A percentile compares a stretch with the other conserved stretches of the same genome.
Evolutionary conservation across 2,888 invertebrate species (phyloP).

Genomic region (Empis livida): DNA sequence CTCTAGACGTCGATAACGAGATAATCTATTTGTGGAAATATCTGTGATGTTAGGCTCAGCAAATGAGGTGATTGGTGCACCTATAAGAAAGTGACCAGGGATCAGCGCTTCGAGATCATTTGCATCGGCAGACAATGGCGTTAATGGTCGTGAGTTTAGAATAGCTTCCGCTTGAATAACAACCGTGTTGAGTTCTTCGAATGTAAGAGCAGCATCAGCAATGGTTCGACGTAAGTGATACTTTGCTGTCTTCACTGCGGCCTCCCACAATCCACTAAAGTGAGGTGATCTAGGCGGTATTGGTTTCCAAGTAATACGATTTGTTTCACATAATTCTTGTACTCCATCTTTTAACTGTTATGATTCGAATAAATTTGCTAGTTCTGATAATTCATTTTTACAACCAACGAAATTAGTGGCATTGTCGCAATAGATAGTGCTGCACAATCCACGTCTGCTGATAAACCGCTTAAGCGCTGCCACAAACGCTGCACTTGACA

Average conservation of each 20-base stretch:
- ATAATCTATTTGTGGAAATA: not conserved
- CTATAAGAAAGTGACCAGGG: not conserved
- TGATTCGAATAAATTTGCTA: not conserved
- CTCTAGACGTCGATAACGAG: not conserved
- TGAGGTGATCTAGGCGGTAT: constrained; percentile 11
- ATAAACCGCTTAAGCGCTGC: constrained; percentile 5
- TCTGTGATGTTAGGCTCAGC: not conserved
- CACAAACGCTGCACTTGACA: not conserved
- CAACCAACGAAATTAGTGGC: constrained; percentile 10
- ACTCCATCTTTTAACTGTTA: no score
- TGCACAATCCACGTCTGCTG: constrained; percentile 3
- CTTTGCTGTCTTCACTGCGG: constrained; percentile 14
- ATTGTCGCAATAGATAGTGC: constrained; percentile 7
- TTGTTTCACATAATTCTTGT: not conserved
- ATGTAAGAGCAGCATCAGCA: constrained; percentile 7
- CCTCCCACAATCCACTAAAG: constrained; percentile 13
- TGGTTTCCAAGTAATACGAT: constrained; percentile 8
- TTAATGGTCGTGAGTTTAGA: constrained; percentile 15
- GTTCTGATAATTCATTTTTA: not conserved
- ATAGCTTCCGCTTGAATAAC: constrained; percentile 14
- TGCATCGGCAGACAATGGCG: constrained; percentile 11
- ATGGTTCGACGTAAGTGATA: constrained; percentile 9
- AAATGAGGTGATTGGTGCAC: not conserved
- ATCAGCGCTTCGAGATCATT: constrained; percentile 10
- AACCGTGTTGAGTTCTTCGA: constrained; percentile 12